Conservation (phyloP, 2,888 invertebrate species). For the Drosophila fulvimacula region DNA sequence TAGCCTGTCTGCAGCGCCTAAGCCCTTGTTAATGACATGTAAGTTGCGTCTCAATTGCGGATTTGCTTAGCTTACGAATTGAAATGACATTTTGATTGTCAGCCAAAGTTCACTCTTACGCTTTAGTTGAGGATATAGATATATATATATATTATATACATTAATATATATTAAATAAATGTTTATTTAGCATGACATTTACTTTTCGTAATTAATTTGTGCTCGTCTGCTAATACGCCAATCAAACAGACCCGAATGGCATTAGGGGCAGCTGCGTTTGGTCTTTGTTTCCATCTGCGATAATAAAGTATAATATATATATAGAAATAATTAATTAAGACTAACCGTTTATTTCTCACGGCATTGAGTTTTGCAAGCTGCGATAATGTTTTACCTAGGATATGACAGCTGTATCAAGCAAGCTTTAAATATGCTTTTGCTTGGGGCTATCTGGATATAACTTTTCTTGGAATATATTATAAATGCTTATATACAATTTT, state of each 20-base stretch:
- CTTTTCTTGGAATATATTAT: too few species aligned
- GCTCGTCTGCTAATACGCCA: conserved; percentile 48
- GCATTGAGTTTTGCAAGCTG: not conserved
- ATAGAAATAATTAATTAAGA: not conserved
- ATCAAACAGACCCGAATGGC: conserved; percentile 55
- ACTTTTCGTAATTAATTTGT: conserved; percentile 54
- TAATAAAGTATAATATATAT: not conserved
- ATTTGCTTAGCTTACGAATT: conserved; percentile 64
- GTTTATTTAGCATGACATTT: conserved; percentile 34
- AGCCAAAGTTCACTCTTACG: conserved; percentile 38
- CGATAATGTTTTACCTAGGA: not conserved
- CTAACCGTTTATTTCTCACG: not conserved
- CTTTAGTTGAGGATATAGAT: not conserved
- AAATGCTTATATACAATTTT: too few species aligned
- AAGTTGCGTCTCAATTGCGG: conserved; percentile 80
- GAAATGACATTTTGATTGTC: conserved; percentile 75
- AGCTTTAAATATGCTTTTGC: not conserved
- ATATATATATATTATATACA: not conserved
- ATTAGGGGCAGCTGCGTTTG: conserved; percentile 42
- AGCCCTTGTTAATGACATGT: conserved; percentile 77
- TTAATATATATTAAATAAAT: conserved; percentile 3
- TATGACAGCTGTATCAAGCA: not conserved
- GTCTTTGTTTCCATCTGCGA: conserved; percentile 2
- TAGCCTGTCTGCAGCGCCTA: conserved; percentile 44
- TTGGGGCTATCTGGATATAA: not conserved